Base-by-base conservation (phyloP, 1,140 invertebrate species). In the Cotesia typhae region DNA sequence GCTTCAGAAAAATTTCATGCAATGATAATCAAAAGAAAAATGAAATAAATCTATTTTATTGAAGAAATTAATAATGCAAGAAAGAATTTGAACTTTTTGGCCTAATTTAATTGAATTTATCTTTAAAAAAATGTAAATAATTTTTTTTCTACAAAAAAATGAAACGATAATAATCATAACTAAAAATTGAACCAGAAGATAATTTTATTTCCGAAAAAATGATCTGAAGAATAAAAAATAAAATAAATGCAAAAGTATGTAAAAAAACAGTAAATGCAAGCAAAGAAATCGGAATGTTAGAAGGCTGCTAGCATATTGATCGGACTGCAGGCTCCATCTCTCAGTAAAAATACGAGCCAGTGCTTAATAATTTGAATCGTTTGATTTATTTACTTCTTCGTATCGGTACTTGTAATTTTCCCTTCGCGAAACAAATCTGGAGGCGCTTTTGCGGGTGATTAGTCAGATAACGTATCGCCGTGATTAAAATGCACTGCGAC, bases 261-360 rank as follows among this genome's bases (percentile, higher is more conserved):
- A 63, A 9, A 59, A 59, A 59, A 59, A 59, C 3, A 38, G 59
- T 71, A 35, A 5, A 69, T 64, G 63, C 41, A 61, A 83, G 81
- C 81, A 81, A 80, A 76, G 72, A 79, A 80, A 81, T 80, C 70
- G 77, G 77, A 77, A 77, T 73, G 76, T 81, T 82, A 81, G 79
- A 77, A 76, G 77, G 78, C 77, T 72, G 77, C 77, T 76, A 73
- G 76, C 67, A 72, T 83, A 83, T 82, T 83, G 82, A 83, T 83
- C 81, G 79, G 74, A 73, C 73, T 73, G 75, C 77, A 75, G 65
- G 75, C 66, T 72, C 74, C 74, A 69, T 64, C 72, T 70, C 28
- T 60, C 66, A 47, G 53, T 61, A 60, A 73, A 74, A 76, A 67
- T 73, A 70, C 70, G 70, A 66, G 64, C 73, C 4, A 36, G 14